A percentile compares a stretch with the other conserved stretches of the same genome.
Evolutionary conservation across 2,113 vertebrate genomes (phyloP).

Genomic region (Salvelinus namaycush): DNA sequence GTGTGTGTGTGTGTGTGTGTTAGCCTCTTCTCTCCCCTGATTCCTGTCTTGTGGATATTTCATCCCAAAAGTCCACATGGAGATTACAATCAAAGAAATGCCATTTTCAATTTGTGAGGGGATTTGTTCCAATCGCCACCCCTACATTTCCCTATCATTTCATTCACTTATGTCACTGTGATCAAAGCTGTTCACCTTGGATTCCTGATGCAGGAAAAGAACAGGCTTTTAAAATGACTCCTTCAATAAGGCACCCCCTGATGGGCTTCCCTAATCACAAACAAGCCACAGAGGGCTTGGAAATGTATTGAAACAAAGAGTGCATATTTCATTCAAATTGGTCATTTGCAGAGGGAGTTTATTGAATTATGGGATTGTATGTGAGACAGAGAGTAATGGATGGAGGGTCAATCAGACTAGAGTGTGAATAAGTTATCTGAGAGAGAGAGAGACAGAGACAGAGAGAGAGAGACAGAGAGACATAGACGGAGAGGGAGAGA

Average conservation of each 20-base stretch:
- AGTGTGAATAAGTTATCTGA: too few species aligned
- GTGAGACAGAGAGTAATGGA: too few species aligned
- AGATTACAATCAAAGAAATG: slow-evolving; percentile 76
- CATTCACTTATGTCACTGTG: slow-evolving; percentile 66
- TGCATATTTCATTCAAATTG: too few species aligned
- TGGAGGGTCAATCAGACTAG: too few species aligned
- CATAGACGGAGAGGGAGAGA: too few species aligned
- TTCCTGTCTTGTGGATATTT: slow-evolving; percentile 52
- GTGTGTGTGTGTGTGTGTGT: neutral
- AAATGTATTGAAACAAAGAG: too few species aligned
- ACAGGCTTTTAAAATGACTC: slow-evolving; percentile 53
- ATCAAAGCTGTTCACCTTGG: slow-evolving; percentile 64
- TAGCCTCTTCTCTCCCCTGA: neutral
- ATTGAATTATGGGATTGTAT: too few species aligned
- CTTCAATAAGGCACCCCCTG: slow-evolving; percentile 40
- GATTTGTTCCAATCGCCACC: slow-evolving; percentile 73
- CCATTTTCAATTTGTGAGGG: slow-evolving; percentile 70
- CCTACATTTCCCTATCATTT: slow-evolving; percentile 69
- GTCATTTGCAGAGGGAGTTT: too few species aligned
- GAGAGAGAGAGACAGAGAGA: too few species aligned
- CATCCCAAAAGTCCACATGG: slow-evolving; percentile 58
- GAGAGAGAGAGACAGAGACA: too few species aligned
- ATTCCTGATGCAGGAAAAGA: slow-evolving; percentile 37
- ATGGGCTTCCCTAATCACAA: slow-evolving; percentile 43
- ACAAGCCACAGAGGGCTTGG: slow-evolving; percentile 11